Conservation (phyloP, 2,888 invertebrate genomes). For the Amiota mariae region DNA sequence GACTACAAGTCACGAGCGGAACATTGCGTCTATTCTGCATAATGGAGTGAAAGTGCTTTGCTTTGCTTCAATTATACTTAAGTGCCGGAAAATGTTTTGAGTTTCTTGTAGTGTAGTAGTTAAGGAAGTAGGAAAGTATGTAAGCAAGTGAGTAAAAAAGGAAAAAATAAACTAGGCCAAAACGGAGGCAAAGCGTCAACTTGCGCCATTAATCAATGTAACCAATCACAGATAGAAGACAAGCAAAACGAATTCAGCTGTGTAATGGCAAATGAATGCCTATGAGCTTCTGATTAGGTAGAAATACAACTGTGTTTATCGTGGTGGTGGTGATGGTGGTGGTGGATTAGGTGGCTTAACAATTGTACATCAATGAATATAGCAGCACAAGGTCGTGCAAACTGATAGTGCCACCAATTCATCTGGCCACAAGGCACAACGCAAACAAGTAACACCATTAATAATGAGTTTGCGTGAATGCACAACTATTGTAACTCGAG, state of each 20-base stretch:
- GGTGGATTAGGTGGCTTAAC: neutral
- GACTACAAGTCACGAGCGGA: neutral
- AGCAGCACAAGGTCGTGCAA: slow-evolving; percentile 53
- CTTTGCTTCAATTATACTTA: slow-evolving; percentile 56
- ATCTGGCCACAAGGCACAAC: slow-evolving; percentile 40
- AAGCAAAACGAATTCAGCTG: slow-evolving; percentile 53
- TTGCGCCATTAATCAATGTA: slow-evolving; percentile 59
- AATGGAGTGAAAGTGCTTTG: slow-evolving; percentile 60
- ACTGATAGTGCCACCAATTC: slow-evolving; percentile 50
- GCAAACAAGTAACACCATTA: slow-evolving; percentile 26
- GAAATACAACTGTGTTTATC: neutral
- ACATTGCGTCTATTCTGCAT: slow-evolving; percentile 43
- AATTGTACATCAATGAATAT: slow-evolving; percentile 13
- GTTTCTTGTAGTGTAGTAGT: neutral
- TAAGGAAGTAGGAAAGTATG: no score
- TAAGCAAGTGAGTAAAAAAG: neutral
- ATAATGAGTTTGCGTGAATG: slow-evolving; percentile 29
- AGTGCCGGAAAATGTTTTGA: slow-evolving; percentile 61
- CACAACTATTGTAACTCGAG: slow-evolving; percentile 1
- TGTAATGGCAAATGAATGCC: slow-evolving; percentile 57
- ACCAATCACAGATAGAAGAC: slow-evolving; percentile 44
- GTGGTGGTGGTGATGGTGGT: neutral
- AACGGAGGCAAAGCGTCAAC: slow-evolving; percentile 40
- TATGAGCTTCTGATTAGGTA: slow-evolving; percentile 47
- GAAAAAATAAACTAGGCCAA: slow-evolving; percentile 33